A percentile compares a stretch with the other conserved stretches of the same genome.
These are phyloP conservation scores for Drosophila ustulata DNA, from an alignment of 2,888 invertebrate species.

Conservation along the genomic window DNA sequence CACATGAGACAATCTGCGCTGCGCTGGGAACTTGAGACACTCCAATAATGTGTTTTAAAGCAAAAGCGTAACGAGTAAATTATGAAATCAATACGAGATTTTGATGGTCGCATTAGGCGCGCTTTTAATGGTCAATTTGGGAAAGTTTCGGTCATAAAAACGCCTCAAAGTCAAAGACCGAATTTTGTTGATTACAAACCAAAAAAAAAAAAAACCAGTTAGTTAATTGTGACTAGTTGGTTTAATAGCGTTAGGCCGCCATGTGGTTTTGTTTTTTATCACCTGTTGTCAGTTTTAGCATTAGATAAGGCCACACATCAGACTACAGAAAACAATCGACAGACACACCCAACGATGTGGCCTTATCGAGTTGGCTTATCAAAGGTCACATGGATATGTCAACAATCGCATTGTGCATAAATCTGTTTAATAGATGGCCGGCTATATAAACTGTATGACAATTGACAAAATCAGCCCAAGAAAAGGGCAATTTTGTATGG, in stretches of 20 bases:
- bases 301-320: conserved; percentile 57
- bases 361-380: conserved; percentile 48
- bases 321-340: conserved; percentile 6
- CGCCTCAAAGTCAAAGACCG: conserved; percentile 7
- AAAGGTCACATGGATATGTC: conserved; percentile 60
- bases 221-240: conserved; percentile 22
- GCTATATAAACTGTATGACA: conserved; percentile 25
- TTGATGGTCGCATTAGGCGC: conserved; percentile 68
- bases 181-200: not conserved
- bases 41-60: conserved; percentile 45
- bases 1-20: conserved; percentile 14
- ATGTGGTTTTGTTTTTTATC: conserved; percentile 46
- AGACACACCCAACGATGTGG: conserved; percentile 1
- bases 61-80: conserved; percentile 53
- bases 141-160: conserved; percentile 52
- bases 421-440: conserved; percentile 39
- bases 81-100: conserved; percentile 41
- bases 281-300: conserved; percentile 33
- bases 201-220: conserved; percentile 39
- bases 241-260: conserved; percentile 35
- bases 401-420: conserved; percentile 45
- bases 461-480: conserved; percentile 14
- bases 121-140: conserved; percentile 38
- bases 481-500: conserved; percentile 13
- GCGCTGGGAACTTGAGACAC: conserved; percentile 37